Base-by-base conservation (phyloP, 2,888 invertebrate genomes). In the Drosophila colorata region DNA sequence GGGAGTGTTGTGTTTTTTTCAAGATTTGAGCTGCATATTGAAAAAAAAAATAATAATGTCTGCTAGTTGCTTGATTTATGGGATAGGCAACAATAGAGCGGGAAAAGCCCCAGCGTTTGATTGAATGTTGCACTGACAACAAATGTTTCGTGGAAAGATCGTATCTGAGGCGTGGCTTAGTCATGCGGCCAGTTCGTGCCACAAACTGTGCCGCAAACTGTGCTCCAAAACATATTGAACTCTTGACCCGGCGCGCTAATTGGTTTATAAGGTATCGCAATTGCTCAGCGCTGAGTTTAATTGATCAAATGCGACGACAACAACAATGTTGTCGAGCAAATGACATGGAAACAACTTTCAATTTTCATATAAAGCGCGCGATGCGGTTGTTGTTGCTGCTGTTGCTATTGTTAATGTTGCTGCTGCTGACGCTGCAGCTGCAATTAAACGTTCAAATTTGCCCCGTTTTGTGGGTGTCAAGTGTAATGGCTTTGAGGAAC, bases 401-500 rank as follows among this genome's bases (percentile, higher is more conserved):
- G 35, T 4, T 44, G 37, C 2, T 28, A 9, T n/a, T n/a, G n/a
- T n/a, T n/a, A n/a, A n/a, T n/a, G n/a, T n/a, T n/a, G n/a, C 2
- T 56, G 48, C 0, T 55, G 40, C 9, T 66, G 51, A 14, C 41
- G 53, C 43, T 69, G 64, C 67, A 72, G 60, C 61, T 78, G 74
- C 75, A 72, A 75, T 78, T 55, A 55, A 53, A 56, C 47, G 53
- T 72, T 75, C 44, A 52, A 53, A 56, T 51, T 49, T 76, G 68
- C 51, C 38, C 60, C 69, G 46, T 68, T 83, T 83, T 61, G 83
- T 86, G 83, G 83, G 83, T 86, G 83, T 84, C 83, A 84, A 84
- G 87, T 83, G 83, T 86, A 83, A 83, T 78, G 60, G 61, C 69
- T 72, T 37, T 57, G 67, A 5, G 72, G 72, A 63, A 43, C 51